These are phyloP conservation scores for Falco columbarius DNA, from an alignment of 2,797 vertebrate species.

Conservation along the genomic window DNA sequence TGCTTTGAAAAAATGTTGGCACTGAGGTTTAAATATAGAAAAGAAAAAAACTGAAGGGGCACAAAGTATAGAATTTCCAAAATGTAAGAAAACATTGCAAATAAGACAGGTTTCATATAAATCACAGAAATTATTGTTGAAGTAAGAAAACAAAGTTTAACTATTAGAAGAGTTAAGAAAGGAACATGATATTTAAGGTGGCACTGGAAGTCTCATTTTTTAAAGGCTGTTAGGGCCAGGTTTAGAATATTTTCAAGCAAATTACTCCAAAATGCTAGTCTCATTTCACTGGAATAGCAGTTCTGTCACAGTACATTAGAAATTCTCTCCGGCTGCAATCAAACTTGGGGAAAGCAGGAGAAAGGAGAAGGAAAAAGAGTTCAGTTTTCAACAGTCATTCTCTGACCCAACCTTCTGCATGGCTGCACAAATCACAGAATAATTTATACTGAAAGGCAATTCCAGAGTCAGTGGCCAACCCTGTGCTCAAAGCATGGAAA, in stretches of 20 bases:
- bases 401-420: not conserved
- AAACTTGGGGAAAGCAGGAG: not conserved
- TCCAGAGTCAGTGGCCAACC: not conserved
- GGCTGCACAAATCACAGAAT: not conserved
- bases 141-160: not conserved
- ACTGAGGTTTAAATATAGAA: not conserved
- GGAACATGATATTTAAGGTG: not conserved
- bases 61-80: not conserved
- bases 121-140: not conserved
- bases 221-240: not conserved
- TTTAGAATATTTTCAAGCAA: constrained; percentile 21
- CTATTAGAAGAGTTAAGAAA: not conserved
- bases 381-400: not conserved
- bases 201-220: not conserved
- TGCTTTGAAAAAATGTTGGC: not conserved
- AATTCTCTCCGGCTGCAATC: not conserved
- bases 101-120: not conserved
- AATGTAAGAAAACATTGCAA: not conserved
- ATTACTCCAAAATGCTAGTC: not conserved
- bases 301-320: not conserved
- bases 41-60: not conserved
- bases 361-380: not conserved
- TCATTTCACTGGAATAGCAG: not conserved
- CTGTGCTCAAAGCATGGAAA: not conserved
- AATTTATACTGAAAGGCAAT: not conserved